phyloP scores from a whole-genome alignment of 2,113 vertebrate genomes.

The Phainopepla nitens region DNA sequence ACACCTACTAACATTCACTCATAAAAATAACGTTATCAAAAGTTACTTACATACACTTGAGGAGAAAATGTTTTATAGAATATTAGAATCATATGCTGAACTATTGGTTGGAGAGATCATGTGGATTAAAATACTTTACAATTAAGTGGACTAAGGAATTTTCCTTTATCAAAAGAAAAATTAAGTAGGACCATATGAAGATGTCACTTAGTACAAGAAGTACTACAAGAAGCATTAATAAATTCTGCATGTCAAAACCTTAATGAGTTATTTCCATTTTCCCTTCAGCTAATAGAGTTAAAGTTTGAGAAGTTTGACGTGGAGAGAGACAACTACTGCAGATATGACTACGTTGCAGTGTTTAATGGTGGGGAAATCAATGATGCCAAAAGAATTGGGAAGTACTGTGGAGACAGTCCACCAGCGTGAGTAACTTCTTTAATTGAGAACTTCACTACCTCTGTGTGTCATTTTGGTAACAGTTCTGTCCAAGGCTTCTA shows the following conservation, averaged over 20 bases:
- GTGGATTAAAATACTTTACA: neutral
- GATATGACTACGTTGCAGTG: constrained; percentile 92
- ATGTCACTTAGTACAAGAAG: neutral
- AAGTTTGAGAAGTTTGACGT: constrained; percentile 98
- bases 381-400: constrained; percentile 91
- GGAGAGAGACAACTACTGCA: constrained; percentile 96
- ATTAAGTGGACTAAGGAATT: neutral
- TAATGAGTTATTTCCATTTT: constrained; percentile 1
- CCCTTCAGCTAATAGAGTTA: constrained; percentile 84
- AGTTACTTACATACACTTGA: neutral
- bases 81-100: neutral
- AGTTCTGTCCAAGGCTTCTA: neutral
- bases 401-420: constrained; percentile 95
- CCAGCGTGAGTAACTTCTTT: constrained; percentile 82
- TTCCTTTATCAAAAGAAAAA: neutral
- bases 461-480: neutral
- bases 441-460: neutral
- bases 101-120: neutral
- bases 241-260: neutral
- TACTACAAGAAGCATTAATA: neutral
- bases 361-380: constrained; percentile 93
- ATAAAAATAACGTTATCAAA: neutral
- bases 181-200: neutral
- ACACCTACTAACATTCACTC: neutral
- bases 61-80: neutral